Evolutionary conservation across 2,888 invertebrate species (phyloP).

Genomic region (Cecidostiba fungosa): DNA sequence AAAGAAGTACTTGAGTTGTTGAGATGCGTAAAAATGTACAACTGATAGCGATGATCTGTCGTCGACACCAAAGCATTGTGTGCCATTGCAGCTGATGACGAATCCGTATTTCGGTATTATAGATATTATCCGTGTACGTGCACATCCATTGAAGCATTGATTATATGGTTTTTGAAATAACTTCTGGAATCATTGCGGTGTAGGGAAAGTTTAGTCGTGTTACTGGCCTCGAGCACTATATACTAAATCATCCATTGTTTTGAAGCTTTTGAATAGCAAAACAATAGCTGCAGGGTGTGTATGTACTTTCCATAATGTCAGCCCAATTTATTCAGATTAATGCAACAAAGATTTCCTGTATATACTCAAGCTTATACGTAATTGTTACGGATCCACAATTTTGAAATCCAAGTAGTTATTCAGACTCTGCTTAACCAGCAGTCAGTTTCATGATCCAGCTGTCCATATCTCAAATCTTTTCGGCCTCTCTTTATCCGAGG

Average conservation of each 20-base stretch:
- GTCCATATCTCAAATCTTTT: not conserved
- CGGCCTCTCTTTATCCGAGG: not conserved
- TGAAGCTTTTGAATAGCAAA: not conserved
- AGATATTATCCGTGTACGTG: not conserved
- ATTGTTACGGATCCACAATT: not conserved
- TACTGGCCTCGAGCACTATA: not conserved
- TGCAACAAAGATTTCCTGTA: not conserved
- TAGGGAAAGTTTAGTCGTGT: not conserved
- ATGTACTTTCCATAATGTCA: not conserved
- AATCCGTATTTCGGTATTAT: not conserved
- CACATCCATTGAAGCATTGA: not conserved
- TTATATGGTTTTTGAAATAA: not conserved
- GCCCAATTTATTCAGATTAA: not conserved
- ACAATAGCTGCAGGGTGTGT: not conserved
- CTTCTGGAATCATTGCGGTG: not conserved
- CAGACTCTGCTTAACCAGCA: no score
- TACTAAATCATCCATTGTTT: slow-evolving; percentile 14
- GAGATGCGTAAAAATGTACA: not conserved
- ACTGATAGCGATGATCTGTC: not conserved
- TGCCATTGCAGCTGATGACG: not conserved
- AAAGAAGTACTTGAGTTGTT: not conserved
- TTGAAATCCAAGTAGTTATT: not conserved
- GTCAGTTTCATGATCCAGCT: no score
- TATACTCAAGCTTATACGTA: not conserved
- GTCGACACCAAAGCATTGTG: not conserved